Evolutionary conservation across 35 echinoderm and acorn worm genomes (phyloP).

Genomic region (Apostichopus parvimensis): DNA sequence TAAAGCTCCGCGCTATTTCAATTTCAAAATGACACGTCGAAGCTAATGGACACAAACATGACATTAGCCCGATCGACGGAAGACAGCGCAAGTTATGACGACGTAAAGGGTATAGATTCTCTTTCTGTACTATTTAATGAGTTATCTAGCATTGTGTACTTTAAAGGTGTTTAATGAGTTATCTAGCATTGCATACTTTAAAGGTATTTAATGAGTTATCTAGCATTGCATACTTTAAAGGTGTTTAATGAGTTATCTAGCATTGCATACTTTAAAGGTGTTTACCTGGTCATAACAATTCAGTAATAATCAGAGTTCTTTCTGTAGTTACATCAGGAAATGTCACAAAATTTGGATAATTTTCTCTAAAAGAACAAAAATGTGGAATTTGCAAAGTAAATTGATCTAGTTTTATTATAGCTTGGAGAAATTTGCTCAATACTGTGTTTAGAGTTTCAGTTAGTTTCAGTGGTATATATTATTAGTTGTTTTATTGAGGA

Average conservation of each 20-base stretch:
- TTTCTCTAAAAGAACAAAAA: too few species aligned
- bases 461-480: too few species aligned
- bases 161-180: not conserved
- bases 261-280: too few species aligned
- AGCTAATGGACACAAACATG: slow-evolving; percentile 36
- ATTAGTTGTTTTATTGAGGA: not conserved
- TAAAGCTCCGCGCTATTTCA: slow-evolving; percentile 2
- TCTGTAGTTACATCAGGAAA: too few species aligned
- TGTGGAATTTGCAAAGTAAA: too few species aligned
- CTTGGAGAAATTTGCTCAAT: not conserved
- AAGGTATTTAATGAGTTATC: too few species aligned
- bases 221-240: too few species aligned
- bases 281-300: too few species aligned
- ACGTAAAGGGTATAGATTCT: slow-evolving; percentile 32
- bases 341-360: too few species aligned
- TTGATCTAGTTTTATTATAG: too few species aligned
- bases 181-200: slow-evolving; percentile 1
- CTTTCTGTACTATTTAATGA: slow-evolving; percentile 6
- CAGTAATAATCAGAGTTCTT: too few species aligned
- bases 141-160: not conserved
- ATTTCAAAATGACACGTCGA: not conserved
- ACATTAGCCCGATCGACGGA: slow-evolving; percentile 36
- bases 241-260: too few species aligned
- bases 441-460: not conserved
- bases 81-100: slow-evolving; percentile 29